A percentile compares a stretch with the other conserved stretches of the same genome.
phyloP scores from a whole-genome alignment of 2,113 vertebrate genomes.

The Semnornis frantzii region DNA sequence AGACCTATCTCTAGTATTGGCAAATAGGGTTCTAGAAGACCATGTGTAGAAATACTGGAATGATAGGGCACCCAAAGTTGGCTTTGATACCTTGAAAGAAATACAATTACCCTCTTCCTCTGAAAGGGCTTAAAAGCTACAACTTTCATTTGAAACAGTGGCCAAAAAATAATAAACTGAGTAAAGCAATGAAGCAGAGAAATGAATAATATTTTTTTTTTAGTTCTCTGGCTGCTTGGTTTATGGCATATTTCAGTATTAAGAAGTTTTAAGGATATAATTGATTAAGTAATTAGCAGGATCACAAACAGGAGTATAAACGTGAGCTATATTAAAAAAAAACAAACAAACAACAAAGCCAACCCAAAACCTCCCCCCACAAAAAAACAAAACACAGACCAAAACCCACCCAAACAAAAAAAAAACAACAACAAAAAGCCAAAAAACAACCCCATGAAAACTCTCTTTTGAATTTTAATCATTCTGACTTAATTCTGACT shows the following conservation, averaged over 20 bases:
- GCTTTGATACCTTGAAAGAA: background rate
- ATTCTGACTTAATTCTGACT: background rate
- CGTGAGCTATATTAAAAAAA: background rate
- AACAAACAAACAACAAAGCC: background rate
- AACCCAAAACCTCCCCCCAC: background rate
- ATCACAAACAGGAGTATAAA: background rate
- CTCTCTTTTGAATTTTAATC: background rate
- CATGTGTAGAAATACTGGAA: background rate
- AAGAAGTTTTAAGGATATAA: background rate
- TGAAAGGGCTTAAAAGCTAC: background rate
- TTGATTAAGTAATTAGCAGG: background rate
- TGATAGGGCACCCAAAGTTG: background rate
- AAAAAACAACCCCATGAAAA: background rate
- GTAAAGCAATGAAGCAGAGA: background rate
- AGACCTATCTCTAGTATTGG: background rate
- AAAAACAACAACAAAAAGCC: background rate
- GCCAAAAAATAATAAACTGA: background rate
- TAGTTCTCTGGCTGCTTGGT: background rate
- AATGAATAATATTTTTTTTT: accelerated
- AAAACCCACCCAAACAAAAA: background rate
- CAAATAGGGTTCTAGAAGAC: background rate
- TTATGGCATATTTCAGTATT: background rate
- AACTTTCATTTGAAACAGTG: background rate
- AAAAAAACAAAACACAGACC: background rate
- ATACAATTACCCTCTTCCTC: background rate